Base-by-base conservation (phyloP, 1,140 invertebrate genomes). In the Belonocnema kinseyi region DNA sequence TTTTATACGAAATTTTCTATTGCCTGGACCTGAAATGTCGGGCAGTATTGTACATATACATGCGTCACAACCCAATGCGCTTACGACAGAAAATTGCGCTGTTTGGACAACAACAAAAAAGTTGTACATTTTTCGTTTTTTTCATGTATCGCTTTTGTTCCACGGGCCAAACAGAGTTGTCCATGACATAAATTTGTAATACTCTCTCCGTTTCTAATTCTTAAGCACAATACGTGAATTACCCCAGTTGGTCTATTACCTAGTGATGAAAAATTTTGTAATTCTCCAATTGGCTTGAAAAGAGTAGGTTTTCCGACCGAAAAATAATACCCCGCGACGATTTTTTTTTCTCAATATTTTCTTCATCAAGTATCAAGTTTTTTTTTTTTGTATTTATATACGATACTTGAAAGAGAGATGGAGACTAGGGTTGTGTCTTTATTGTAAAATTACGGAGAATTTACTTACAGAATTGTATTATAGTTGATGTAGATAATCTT, bases 1-100 rank as follows among this genome's bases (percentile, higher is more conserved):
- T 91, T 91, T 91, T 91, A 90, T 91, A 91, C 85, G 85, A 91
- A 90, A 91, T 89, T 90, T 90, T 90, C 85, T 88, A 90, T n/a
- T 82, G 82, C 84, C 85, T 83, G 83, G 81, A 82, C 51, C 21
- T 72, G 71, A 52, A 75, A 71, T 61, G 19, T 51, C 76, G 79
- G 77, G 75, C 77, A 81, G 10, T 33, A 17, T 19, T 66, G 75
- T 78, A 80, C 79, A 81, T 73, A 78, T 81, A 80, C 50, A 73
- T 71, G 70, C 82, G 79, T 78, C 77, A 40, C 61, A 66, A 14
- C 14, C 14, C 13, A 33, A 66, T 40, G 26, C 58, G 58, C 58
- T 66, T 66, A 33, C 3, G 21, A 66, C 21, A 19, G 17, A 46
- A 72, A 72, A 72, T 17, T 46, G 40, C 40, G 26, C 46, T 50